Base-by-base conservation (phyloP, 2,888 invertebrate genomes). In the Ennomos quercinarius region DNA sequence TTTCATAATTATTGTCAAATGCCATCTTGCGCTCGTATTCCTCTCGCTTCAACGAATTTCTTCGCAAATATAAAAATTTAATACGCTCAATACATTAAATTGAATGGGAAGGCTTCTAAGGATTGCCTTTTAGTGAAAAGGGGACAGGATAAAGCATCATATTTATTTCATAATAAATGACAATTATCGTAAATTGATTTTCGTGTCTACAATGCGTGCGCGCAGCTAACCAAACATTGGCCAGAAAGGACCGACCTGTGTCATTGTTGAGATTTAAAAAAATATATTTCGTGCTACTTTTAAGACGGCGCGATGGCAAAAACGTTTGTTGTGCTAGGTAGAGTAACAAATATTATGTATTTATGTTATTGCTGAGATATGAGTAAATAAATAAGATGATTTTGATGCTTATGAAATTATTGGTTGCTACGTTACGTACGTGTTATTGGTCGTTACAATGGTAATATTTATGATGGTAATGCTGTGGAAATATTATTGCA, bases 141-240 rank as follows among this genome's bases (percentile, higher is more conserved):
- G 41, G 51, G 55, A 72, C 67, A 55, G 84, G 77, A 89, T 87
- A 89, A 87, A 88, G 89, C 81, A 85, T 91, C 90, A 91, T 91
- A 91, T 92, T 91, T 91, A 92, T 91, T 91, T 85, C 90, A 91
- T 91, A 92, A 92, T 92, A 92, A 89, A 92, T 89, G 92, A 90
- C 91, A 92, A 92, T 92, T 92, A 92, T 87, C 87, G 80, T 90
- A 91, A 92, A 92, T 91, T 91, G 91, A 91, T 91, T 91, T 84
- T 79, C 67, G 72, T 76, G 77, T 77, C 74, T 78, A 92, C 91
- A 92, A 93, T 87, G 76, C 81, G 78, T 83, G 86, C 59, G 67
- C 74, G 93, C 94, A 94, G 93, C 94, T 94, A 94, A 94, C 94
- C 94, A 94, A 94, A 94, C 94, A 94, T 94, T 93, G 94, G 93